These are phyloP conservation scores for Hydrolagus affinis DNA, from an alignment of 2,113 vertebrate species.

Conservation along the genomic window DNA sequence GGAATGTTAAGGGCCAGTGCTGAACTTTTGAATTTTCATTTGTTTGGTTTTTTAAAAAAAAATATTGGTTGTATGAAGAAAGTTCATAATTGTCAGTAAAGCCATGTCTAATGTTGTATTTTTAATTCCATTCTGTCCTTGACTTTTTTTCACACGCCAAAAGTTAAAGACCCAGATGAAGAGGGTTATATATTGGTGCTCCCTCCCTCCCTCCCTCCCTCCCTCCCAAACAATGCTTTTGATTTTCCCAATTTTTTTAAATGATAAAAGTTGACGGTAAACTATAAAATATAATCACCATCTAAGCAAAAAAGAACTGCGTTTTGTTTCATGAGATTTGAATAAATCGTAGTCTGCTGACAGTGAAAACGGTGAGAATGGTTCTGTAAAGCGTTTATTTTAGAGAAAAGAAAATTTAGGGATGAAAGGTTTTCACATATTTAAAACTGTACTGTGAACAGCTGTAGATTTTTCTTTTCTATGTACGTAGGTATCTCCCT, in stretches of 20 bases:
- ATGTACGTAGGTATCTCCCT: no score
- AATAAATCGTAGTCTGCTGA: background rate
- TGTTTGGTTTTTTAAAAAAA: conserved; percentile 58
- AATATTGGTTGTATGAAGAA: conserved; percentile 57
- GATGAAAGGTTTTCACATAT: background rate
- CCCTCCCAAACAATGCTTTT: background rate
- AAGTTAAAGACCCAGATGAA: background rate
- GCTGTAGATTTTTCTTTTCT: background rate
- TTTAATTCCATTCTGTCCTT: conserved; percentile 54
- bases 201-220: no score
- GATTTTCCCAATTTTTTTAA: background rate
- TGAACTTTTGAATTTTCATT: conserved; percentile 65
- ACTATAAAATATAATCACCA: background rate
- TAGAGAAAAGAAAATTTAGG: background rate
- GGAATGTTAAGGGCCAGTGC: conserved; percentile 42
- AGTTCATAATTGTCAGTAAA: conserved; percentile 62
- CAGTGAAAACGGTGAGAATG: background rate
- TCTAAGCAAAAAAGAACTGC: background rate
- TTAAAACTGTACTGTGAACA: background rate
- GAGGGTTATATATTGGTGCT: background rate
- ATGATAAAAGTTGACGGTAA: background rate
- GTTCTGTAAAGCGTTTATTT: background rate
- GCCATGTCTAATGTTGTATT: conserved; percentile 67
- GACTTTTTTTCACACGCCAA: conserved; percentile 10
- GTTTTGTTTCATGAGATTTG: background rate